Percentiles rank a stretch among this genome's conserved stretches.
These are phyloP conservation scores for Drosophila navojoa DNA, from an alignment of 1,140 invertebrate species.

Conservation along the genomic window DNA sequence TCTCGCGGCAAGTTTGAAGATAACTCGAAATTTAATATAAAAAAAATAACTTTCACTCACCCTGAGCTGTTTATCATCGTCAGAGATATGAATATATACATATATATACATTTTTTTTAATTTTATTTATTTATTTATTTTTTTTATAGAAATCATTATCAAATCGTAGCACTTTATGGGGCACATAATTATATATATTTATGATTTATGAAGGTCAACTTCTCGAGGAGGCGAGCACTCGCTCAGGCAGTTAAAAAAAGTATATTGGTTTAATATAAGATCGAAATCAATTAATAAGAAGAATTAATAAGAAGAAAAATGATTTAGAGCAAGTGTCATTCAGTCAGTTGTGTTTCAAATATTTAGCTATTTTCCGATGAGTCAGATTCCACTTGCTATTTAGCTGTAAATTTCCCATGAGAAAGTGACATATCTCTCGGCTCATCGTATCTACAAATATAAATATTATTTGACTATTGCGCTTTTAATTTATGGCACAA, in stretches of 20 bases:
- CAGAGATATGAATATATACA: neutral
- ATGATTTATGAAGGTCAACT: constrained; percentile 1
- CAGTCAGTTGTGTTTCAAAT: no score
- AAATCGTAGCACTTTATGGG: neutral
- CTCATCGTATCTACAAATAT: neutral
- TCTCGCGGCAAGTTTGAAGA: neutral
- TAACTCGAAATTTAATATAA: constrained; percentile 13
- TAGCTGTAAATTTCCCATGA: neutral
- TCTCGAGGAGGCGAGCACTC: neutral
- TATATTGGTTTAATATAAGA: neutral
- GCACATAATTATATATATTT: neutral
- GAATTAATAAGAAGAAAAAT: neutral
- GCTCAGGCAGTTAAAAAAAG: neutral
- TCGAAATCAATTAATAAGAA: neutral
- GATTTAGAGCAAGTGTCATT: no score
- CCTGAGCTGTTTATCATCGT: constrained; percentile 12
- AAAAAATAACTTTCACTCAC: constrained; percentile 22
- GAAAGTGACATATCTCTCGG: neutral
- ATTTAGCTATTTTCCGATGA: no score
- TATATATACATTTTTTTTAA: neutral
- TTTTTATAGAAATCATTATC: constrained; percentile 2
- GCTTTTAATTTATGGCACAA: constrained; percentile 1
- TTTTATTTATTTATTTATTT: neutral
- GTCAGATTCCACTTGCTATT: no score
- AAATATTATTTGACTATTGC: neutral